A percentile compares a stretch with the other conserved stretches of the same genome.
Evolutionary conservation across 2,888 invertebrate species (phyloP).

Genomic region (Cosmopolites sordidus): DNA sequence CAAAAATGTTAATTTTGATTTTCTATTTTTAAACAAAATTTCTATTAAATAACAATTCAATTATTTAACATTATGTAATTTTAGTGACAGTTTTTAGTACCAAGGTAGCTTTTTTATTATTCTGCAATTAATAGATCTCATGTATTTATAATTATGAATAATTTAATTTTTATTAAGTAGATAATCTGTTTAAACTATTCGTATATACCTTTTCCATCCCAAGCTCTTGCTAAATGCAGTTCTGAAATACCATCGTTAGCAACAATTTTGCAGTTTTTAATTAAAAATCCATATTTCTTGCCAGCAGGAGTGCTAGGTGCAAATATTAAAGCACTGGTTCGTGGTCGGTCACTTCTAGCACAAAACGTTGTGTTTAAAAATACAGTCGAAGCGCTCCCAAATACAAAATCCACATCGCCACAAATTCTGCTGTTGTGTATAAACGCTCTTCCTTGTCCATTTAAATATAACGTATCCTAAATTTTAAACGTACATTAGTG

Average conservation of each 20-base stretch:
- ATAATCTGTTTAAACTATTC: too few relatives aligned
- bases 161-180: too few relatives aligned
- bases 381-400: conserved; percentile 8
- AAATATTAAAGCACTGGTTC: conserved; percentile 8
- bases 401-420: conserved; percentile 15
- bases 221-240: conserved; percentile 9
- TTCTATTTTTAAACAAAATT: too few relatives aligned
- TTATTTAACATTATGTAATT: too few relatives aligned
- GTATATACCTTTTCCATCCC: conserved; percentile 5
- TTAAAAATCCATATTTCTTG: conserved; percentile 12
- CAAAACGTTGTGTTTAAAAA: conserved; percentile 7
- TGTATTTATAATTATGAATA: too few relatives aligned
- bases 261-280: conserved; percentile 4
- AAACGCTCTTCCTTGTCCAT: conserved; percentile 4
- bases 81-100: too few relatives aligned
- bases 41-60: too few relatives aligned
- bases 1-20: too few relatives aligned
- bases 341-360: conserved; percentile 10
- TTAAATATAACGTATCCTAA: conserved; percentile 9
- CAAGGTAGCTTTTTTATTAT: too few relatives aligned
- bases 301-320: conserved; percentile 7
- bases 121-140: too few relatives aligned
- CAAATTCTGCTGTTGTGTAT: conserved; percentile 4
- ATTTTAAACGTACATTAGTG: too few relatives aligned
- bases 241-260: conserved; percentile 2